Conservation (phyloP, 1,140 invertebrate species). For the Ips nitidus region DNA sequence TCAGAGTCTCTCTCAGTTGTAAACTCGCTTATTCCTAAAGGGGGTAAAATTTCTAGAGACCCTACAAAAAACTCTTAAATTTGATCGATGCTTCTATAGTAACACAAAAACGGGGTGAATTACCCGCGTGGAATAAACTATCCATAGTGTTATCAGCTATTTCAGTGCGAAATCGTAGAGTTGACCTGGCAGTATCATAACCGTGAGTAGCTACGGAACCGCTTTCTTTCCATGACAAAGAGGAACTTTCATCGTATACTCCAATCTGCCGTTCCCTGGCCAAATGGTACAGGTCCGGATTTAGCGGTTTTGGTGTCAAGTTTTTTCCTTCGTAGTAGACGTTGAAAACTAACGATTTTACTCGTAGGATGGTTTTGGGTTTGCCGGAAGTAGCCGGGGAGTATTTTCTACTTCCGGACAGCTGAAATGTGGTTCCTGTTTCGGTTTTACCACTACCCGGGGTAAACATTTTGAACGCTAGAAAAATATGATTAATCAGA, state of each 20-base stretch:
- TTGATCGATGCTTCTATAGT: no score
- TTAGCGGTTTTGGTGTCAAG: conserved; percentile 44
- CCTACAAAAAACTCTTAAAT: no score
- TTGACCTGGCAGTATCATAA: conserved; percentile 7
- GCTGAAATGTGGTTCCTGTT: neutral
- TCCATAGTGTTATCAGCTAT: conserved; percentile 25
- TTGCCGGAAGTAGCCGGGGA: neutral
- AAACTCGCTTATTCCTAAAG: no score
- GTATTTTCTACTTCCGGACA: neutral
- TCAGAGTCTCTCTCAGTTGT: neutral
- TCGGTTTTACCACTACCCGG: no score
- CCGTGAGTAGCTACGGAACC: neutral
- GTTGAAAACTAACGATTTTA: conserved; percentile 13
- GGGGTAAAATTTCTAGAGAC: no score
- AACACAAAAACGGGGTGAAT: no score
- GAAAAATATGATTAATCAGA: no score
- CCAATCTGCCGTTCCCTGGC: conserved; percentile 40
- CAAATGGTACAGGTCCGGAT: conserved; percentile 34
- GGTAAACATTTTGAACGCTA: no score
- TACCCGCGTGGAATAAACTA: no score
- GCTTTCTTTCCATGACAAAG: conserved; percentile 7
- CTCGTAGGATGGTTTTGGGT: conserved; percentile 18
- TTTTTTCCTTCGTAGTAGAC: conserved; percentile 41
- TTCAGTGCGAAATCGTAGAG: conserved; percentile 24
- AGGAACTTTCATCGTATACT: conserved; percentile 22